Base-by-base conservation (phyloP, 1,140 invertebrate genomes). In the Aphidius gifuensis region DNA sequence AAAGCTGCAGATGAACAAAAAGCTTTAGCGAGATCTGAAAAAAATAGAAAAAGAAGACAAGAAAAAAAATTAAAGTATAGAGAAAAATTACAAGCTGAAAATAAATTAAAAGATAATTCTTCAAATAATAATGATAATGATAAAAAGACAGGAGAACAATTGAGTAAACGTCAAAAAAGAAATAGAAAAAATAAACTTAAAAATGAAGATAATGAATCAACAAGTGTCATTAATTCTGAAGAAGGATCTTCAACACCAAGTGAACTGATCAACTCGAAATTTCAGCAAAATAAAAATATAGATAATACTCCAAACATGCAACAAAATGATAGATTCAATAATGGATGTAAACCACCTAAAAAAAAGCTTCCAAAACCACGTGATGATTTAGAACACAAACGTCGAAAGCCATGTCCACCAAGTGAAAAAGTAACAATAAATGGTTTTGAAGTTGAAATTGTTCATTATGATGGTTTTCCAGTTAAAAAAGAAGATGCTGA, bases 401-500 rank as follows among this genome's bases (percentile, higher is more conserved):
- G 82, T 39, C 80, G 83, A 69, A 87, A 87, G 74, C 78, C 80
- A 59, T 72, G 81, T 16, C 61, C 68, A 66, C 77, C 78, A 50
- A 58, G 68, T 8, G 78, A 79, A 44, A 86, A 82, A 69, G 76
- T 85, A 5, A 82, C 81, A 11, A 84, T 90, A 8, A 86, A 89
- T 80, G 87, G 88, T 50, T 77, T 85, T 69, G 82, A 86, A 68
- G 70, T 88, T 45, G 82, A 87, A 68, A 74, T 90, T 32, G 78
- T 83, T 0, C 84, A 83, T 62, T 87, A 83, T 76, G 86, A 90
- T 75, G 88, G 89, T 21, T 90, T 89, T 69, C 86, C 86, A 39
- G 80, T 91, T 0, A 86, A 84, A 74, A 86, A 86, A 73, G 87
- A 87, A 74, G 90, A 92, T 83, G 88, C 85, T 11, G 83, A 86